A percentile compares a stretch with the other conserved stretches of the same genome.
phyloP scores from a whole-genome alignment of 2,113 vertebrate species.

The Quiscalus mexicanus region DNA sequence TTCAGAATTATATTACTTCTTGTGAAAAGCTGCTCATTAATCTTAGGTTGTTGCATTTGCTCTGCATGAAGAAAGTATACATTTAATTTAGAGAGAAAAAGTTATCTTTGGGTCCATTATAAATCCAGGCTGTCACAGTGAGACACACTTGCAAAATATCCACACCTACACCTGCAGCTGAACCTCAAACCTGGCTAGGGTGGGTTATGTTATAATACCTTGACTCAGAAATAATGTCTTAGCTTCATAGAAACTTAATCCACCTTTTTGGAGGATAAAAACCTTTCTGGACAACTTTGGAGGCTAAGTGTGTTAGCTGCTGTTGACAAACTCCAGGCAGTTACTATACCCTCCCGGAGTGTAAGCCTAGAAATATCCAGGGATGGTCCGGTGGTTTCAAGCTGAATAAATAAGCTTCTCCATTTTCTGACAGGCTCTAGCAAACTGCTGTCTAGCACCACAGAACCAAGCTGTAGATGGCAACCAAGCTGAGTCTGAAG shows the following conservation, averaged over 20 bases:
- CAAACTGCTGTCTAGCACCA: neutral
- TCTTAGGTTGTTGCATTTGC: neutral
- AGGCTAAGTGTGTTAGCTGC: neutral
- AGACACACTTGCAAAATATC: neutral
- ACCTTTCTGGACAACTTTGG: neutral
- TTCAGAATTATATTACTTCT: constrained; percentile 4
- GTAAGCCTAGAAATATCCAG: neutral
- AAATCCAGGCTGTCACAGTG: neutral
- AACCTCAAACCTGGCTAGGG: neutral
- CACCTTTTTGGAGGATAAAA: neutral
- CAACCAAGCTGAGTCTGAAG: neutral
- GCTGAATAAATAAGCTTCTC: neutral
- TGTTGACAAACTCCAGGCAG: neutral
- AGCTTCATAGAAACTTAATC: neutral
- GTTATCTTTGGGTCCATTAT: neutral
- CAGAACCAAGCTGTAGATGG: neutral
- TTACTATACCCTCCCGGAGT: accelerated
- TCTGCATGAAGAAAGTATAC: neutral
- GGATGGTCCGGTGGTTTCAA: neutral
- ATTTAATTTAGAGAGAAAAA: neutral
- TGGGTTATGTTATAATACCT: neutral
- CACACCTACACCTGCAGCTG: neutral
- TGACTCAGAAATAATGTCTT: neutral
- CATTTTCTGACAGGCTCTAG: neutral
- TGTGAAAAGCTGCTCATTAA: constrained; percentile 33